Conservation (phyloP, 2,113 vertebrate species). For the Cacatua alba region DNA sequence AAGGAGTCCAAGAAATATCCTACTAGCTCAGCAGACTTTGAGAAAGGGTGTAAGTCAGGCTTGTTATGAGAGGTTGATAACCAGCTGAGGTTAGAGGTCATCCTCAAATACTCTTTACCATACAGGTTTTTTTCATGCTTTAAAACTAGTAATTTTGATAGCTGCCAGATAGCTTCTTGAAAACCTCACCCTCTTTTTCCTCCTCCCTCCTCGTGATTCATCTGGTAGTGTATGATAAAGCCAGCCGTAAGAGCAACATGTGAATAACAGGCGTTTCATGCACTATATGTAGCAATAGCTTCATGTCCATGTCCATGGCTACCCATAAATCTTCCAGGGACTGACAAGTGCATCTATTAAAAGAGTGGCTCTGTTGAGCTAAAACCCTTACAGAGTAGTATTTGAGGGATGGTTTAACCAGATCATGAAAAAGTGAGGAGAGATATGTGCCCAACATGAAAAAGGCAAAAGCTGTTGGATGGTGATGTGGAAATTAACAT, state of each 20-base stretch:
- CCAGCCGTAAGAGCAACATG: neutral
- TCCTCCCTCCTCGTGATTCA: neutral
- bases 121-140: neutral
- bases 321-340: neutral
- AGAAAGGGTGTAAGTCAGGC: neutral
- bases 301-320: neutral
- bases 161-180: neutral
- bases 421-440: neutral
- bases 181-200: neutral
- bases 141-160: slow-evolving; percentile 1
- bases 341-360: neutral
- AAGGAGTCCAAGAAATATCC: neutral
- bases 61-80: neutral
- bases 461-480: neutral
- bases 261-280: neutral
- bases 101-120: neutral
- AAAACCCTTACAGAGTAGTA: neutral
- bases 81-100: neutral
- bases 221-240: neutral
- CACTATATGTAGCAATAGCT: neutral
- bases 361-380: neutral
- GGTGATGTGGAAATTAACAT: neutral
- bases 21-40: neutral
- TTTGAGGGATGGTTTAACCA: neutral
- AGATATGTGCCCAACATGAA: neutral